phyloP scores from a whole-genome alignment of 2,113 vertebrate species.

The Callithrix jacchus region DNA sequence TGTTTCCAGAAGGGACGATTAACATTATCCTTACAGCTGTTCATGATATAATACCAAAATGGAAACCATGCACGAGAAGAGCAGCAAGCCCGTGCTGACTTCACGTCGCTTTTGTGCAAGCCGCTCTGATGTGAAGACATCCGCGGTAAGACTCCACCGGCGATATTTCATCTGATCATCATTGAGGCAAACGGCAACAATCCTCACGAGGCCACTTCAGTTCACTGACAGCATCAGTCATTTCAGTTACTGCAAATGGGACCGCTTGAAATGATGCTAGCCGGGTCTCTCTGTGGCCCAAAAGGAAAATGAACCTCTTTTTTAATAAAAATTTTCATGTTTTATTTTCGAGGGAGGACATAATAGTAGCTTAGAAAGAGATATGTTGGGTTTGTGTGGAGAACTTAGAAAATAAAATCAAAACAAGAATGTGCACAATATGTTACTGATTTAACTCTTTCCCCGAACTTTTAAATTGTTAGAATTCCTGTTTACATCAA shows the following conservation, averaged over 20 bases:
- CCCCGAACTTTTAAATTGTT: constrained; percentile 33
- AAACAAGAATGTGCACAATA: constrained; percentile 35
- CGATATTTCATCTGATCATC: constrained; percentile 84
- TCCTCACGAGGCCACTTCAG: constrained; percentile 82
- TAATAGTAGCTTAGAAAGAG: constrained; percentile 59
- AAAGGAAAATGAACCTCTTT: constrained; percentile 64
- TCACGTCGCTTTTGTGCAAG: constrained; percentile 64
- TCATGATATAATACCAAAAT: constrained; percentile 87
- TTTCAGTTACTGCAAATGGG: constrained; percentile 81
- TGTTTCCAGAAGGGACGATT: constrained; percentile 88
- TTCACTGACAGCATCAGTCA: constrained; percentile 81
- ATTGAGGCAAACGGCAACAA: constrained; percentile 82
- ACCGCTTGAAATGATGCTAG: constrained; percentile 69
- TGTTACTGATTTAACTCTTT: constrained; percentile 72
- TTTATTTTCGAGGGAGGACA: constrained; percentile 65
- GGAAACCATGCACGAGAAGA: constrained; percentile 83
- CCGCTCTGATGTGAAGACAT: constrained; percentile 82
- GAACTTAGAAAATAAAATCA: neutral
- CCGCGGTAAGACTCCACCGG: constrained; percentile 81
- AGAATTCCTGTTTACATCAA: constrained; percentile 67
- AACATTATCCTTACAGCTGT: constrained; percentile 88
- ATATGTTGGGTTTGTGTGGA: neutral
- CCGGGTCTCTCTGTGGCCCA: constrained; percentile 64
- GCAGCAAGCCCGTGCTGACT: constrained; percentile 78
- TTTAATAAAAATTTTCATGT: neutral